These are phyloP conservation scores for Oreohelix idahoensis DNA, from an alignment of 1,140 invertebrate genomes.

Conservation along the genomic window DNA sequence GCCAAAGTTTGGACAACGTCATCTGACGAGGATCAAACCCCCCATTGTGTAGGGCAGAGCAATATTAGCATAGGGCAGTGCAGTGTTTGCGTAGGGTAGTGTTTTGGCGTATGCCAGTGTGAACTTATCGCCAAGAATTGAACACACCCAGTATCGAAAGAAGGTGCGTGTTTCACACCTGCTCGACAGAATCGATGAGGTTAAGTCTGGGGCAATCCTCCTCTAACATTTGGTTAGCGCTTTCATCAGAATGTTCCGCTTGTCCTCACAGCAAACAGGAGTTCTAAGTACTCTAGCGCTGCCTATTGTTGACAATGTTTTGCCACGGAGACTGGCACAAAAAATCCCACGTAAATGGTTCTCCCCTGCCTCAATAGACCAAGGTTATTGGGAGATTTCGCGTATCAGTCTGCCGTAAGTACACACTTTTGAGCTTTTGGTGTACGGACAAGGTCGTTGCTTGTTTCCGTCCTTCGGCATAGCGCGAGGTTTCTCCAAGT, in stretches of 20 bases:
- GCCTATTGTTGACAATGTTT: not conserved
- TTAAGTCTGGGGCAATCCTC: not conserved
- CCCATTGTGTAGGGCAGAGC: too few relatives aligned
- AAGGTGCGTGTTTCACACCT: not conserved
- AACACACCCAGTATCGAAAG: not conserved
- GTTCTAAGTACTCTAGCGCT: not conserved
- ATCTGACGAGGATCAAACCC: too few relatives aligned
- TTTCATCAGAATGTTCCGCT: not conserved
- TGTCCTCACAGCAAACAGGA: not conserved
- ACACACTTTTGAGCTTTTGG: not conserved
- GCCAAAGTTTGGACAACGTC: too few relatives aligned
- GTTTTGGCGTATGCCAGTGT: too few relatives aligned
- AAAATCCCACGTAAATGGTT: not conserved
- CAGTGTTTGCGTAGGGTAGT: too few relatives aligned
- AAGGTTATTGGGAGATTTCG: not conserved
- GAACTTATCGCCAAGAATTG: too few relatives aligned
- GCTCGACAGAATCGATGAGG: conserved; percentile 8
- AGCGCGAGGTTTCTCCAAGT: not conserved
- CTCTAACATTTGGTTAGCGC: not conserved
- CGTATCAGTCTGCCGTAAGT: not conserved
- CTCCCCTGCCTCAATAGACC: not conserved
- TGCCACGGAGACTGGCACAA: not conserved
- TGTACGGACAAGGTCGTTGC: not conserved
- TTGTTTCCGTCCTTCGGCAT: not conserved
- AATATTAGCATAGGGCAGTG: too few relatives aligned